Conservation (phyloP, 2,888 invertebrate genomes). For the Strigamia maritima region DNA sequence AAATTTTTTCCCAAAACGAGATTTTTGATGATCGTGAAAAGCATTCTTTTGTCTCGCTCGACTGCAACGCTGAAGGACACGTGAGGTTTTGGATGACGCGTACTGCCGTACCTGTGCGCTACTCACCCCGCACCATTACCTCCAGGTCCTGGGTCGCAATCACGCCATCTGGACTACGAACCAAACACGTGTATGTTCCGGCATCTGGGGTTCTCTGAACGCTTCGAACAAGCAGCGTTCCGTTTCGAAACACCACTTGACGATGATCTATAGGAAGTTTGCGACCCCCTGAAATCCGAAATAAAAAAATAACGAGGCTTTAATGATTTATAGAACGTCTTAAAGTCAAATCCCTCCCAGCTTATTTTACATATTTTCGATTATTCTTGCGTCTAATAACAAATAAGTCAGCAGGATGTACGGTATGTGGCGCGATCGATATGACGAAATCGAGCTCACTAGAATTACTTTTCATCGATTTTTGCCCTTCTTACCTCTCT, state of each 20-base stretch:
- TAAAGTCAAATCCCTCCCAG: not conserved
- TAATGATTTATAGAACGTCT: too few relatives aligned
- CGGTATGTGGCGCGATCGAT: not conserved
- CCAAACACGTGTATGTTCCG: slow-evolving; percentile 34
- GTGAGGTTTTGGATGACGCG: slow-evolving; percentile 3
- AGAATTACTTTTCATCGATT: slow-evolving; percentile 25
- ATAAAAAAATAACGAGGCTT: not conserved
- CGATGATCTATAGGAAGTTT: slow-evolving; percentile 37
- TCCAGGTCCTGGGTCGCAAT: slow-evolving; percentile 38
- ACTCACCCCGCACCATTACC: slow-evolving; percentile 39
- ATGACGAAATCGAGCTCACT: not conserved
- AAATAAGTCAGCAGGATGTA: not conserved
- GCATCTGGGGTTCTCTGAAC: slow-evolving; percentile 28
- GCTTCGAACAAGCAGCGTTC: slow-evolving; percentile 35
- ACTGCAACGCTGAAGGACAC: not conserved
- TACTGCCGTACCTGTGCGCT: slow-evolving; percentile 36
- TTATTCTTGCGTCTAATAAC: not conserved
- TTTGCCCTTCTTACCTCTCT: slow-evolving; percentile 48
- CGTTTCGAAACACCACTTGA: slow-evolving; percentile 38
- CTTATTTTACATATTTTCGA: not conserved
- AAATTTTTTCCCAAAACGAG: not conserved
- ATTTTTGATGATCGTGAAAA: not conserved
- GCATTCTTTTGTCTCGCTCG: not conserved
- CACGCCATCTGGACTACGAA: slow-evolving; percentile 35
- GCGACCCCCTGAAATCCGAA: slow-evolving; percentile 28